Evolutionary conservation across 1,140 invertebrate species (phyloP), one percentile per base, ranked within the genome.

Genomic region (Lysiphlebus fabarum): DNA sequence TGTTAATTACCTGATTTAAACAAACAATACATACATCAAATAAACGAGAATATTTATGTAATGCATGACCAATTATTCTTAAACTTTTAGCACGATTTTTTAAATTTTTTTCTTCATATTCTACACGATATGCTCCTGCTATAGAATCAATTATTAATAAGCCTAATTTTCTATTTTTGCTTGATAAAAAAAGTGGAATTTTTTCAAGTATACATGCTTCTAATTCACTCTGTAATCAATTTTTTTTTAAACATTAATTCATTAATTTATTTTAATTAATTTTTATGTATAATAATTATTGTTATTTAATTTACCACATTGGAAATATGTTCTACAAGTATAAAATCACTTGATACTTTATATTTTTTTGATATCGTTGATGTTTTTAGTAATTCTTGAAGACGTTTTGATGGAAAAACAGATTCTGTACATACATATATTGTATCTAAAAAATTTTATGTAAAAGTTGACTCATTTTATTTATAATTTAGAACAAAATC

Each of bases 341-440:
- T 82, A 26, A 74, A 72, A 72, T 86, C 73, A 49, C 70, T 75
- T 64, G 68, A 72, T 48, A 76, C 64, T 53, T 68, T 63, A 67
- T 72, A 50, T 26, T 71, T 56, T 51, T 75, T 67, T 55, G 67
- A 56, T n/a, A 66, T 59, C 66, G 72, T 70, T 61, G 72, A 75
- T 14, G 63, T 67, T 44, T 60, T 47, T 41, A 78, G 56, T 34
- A 86, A 70, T 62, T 85, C 71, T 7, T 85, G 71, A 7, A 92
- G 74, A 53, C 91, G 76, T 67, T 81, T 84, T 3, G 84, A 85
- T 10, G 90, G 90, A 79, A 92, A 92, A 12, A 69, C 70, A 75
- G 86, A 83, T 78, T 92, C 90, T 4, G 90, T 92, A 65, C 85
- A 88, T 61, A 93, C 86, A 65, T 88, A 92, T 14, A 88, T 82